Evolutionary conservation across 1,140 invertebrate species (phyloP).

Genomic region (Aphelenchoides besseyi): DNA sequence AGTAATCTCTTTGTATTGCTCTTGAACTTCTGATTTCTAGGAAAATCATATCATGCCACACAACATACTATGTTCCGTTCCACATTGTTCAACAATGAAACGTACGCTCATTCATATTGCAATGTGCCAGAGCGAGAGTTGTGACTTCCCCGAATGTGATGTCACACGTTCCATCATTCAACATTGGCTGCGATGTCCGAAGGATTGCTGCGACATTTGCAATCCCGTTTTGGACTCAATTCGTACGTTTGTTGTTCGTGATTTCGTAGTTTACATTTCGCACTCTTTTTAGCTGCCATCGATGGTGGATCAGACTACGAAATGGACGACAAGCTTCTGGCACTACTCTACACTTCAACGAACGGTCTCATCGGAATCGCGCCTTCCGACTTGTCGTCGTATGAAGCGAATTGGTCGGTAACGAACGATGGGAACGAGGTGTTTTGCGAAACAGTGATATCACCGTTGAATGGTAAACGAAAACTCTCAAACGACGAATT

Average conservation of each 20-base stretch:
- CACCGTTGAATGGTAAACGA: no score
- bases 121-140: constrained; percentile 6
- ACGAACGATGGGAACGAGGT: no score
- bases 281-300: constrained; percentile 7
- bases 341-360: constrained; percentile 11
- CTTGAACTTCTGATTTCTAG: constrained; percentile 8
- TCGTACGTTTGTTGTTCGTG: constrained; percentile 5
- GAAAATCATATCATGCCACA: not conserved
- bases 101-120: constrained; percentile 17
- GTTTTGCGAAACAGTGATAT: no score
- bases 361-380: constrained; percentile 13
- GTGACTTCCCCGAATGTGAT: constrained; percentile 13
- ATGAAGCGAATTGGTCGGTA: not conserved
- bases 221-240: constrained; percentile 5
- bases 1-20: not conserved
- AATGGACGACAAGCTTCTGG: constrained; percentile 12
- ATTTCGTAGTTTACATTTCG: not conserved
- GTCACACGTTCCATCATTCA: constrained; percentile 16
- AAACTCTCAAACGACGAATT: no score
- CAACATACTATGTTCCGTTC: constrained; percentile 16
- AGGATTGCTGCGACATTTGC: constrained; percentile 9
- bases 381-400: not conserved
- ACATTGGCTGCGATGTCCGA: constrained; percentile 11
- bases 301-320: constrained; percentile 4
- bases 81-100: constrained; percentile 17